These are phyloP conservation scores for Fistularia tabacaria DNA, from an alignment of 2,797 vertebrate species.

Conservation along the genomic window DNA sequence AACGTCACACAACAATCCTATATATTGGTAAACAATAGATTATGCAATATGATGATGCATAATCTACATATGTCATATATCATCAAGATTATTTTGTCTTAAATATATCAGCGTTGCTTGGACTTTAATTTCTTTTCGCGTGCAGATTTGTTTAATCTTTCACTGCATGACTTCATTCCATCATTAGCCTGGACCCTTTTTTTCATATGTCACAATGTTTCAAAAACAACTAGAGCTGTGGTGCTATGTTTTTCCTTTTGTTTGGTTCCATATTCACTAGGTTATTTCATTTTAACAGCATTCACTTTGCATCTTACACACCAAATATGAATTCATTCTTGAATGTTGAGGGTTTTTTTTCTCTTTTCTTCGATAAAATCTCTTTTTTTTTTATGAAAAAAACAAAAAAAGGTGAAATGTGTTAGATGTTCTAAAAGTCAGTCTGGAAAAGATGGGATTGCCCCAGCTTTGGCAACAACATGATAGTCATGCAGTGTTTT, in stretches of 20 bases:
- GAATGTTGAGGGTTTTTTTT: too few relatives aligned
- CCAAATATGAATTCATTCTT: too few relatives aligned
- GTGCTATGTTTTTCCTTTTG: not conserved
- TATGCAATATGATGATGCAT: slow-evolving; percentile 20
- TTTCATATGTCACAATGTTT: slow-evolving; percentile 12
- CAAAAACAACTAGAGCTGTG: not conserved
- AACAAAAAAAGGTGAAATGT: too few relatives aligned
- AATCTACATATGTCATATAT: slow-evolving; percentile 28
- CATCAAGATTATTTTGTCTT: not conserved
- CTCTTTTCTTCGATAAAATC: too few relatives aligned
- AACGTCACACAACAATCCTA: not conserved
- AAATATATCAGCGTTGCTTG: slow-evolving; percentile 16
- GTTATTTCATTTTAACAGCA: too few relatives aligned
- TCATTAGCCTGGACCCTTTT: slow-evolving; percentile 48
- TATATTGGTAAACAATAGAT: slow-evolving; percentile 18
- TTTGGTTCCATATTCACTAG: too few relatives aligned
- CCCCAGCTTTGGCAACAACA: too few relatives aligned
- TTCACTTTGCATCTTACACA: too few relatives aligned
- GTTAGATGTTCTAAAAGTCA: too few relatives aligned
- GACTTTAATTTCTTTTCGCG: not conserved
- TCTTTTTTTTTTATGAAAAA: too few relatives aligned
- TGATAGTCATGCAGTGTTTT: too few relatives aligned
- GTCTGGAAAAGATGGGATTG: too few relatives aligned
- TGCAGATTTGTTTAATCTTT: slow-evolving; percentile 12
- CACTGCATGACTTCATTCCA: slow-evolving; percentile 41